phyloP scores from a whole-genome alignment of 2,888 invertebrate genomes.

The Cryptus viduatorius region DNA sequence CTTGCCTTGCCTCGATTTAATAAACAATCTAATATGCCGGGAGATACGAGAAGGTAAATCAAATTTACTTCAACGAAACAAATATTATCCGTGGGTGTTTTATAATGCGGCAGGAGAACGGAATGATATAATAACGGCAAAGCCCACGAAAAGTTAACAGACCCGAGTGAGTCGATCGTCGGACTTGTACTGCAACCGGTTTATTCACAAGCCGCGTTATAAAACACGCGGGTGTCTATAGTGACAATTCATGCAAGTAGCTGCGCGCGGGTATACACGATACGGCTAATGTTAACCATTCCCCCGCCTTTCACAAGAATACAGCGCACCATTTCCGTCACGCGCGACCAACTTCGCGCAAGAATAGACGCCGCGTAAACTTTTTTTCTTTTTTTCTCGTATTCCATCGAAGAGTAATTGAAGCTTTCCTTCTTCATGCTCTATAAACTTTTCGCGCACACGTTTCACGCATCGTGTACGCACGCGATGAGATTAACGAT shows the following conservation, averaged over 20 bases:
- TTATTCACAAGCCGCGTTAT: constrained; percentile 39
- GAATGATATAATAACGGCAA: background rate
- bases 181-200: constrained; percentile 58
- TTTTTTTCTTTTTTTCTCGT: constrained; percentile 20
- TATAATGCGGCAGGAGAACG: background rate
- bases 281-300: constrained; percentile 22
- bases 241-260: constrained; percentile 8
- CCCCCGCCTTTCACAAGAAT: constrained; percentile 73
- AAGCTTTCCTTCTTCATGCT: constrained; percentile 62
- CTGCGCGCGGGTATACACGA: background rate
- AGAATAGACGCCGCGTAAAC: constrained; percentile 56
- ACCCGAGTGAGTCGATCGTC: constrained; percentile 33
- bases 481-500: constrained; percentile 19
- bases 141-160: background rate
- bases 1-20: no score
- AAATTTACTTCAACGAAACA: no score
- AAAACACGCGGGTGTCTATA: constrained; percentile 19
- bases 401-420: constrained; percentile 52
- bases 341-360: constrained; percentile 69
- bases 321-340: constrained; percentile 66
- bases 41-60: no score
- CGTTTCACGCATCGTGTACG: background rate
- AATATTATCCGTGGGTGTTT: no score
- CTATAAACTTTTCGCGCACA: constrained; percentile 57
- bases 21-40: no score